phyloP scores from a whole-genome alignment of 2,113 vertebrate genomes.

The Panthera uncia region DNA sequence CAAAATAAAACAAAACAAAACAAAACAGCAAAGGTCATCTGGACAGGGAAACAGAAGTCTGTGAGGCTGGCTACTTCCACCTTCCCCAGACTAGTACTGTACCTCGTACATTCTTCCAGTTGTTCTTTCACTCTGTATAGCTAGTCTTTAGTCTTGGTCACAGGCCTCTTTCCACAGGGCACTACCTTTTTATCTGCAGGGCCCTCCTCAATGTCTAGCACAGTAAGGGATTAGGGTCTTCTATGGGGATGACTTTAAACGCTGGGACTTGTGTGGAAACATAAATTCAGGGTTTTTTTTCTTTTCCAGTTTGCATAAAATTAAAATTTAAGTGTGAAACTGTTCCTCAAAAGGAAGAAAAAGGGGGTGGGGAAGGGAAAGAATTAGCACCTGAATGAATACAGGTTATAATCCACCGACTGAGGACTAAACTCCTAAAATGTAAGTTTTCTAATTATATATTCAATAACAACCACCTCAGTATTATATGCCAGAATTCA shows the following conservation, averaged over 20 bases:
- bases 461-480: background rate
- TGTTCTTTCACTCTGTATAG: background rate
- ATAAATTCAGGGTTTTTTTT: background rate
- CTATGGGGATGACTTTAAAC: background rate
- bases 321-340: background rate
- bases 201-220: background rate
- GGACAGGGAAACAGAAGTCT: background rate
- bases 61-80: background rate
- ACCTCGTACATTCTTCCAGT: rapidly evolving
- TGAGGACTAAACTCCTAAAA: slow-evolving; percentile 11
- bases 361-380: background rate
- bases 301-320: background rate
- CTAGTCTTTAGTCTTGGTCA: background rate
- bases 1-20: too few relatives aligned
- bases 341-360: slow-evolving; percentile 21
- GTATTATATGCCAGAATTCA: background rate
- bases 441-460: background rate
- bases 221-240: background rate
- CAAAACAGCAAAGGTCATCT: background rate
- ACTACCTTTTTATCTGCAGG: background rate
- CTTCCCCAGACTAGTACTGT: too few relatives aligned
- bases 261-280: background rate
- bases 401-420: background rate
- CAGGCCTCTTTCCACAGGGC: background rate
- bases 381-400: background rate